Evolutionary conservation across 2,113 vertebrate species (phyloP), one percentile per base, ranked within the genome.

Genomic region (Larimichthys crocea): DNA sequence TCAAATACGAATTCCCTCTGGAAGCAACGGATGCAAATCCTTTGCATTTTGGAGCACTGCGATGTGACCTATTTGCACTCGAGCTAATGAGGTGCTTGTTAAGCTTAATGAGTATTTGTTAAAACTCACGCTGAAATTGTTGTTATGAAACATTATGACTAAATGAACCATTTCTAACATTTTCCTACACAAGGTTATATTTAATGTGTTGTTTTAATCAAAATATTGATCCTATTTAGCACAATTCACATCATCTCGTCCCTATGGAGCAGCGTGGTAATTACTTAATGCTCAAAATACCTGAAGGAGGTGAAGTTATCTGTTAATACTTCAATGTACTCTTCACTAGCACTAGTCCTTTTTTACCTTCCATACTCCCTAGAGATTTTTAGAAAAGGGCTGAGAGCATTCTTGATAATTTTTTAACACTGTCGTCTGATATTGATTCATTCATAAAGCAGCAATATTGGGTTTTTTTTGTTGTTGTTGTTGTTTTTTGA

Each of bases 41-140:
- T 77, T 74, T 83, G 74, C 86, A 68, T 87, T 84, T 74, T 7
- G 10, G 4, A 70, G 82, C 69, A 19, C 69, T 7, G 17, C 48
- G 49, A 86, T 44, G 49, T 84, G 89, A 91, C 89, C 88, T 85
- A 91, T 90, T 92, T 91, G 84, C 76, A 79, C 82, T 75, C 3
- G 0, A 59, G 74, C 83, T 88, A 91, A 92, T 89, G 79, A 88
- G 88, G 55, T 44, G 55, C 84, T 88, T 84, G 88, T 88, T 88
- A 87, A 75, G 74, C 77, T 83, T 86, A 88, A 90, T 86, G 74
- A 91, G 84, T 63, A 79, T 89, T 88, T 85, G 82, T 85, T 82
- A 6, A 81, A 89, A 83, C 62, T 74, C 52, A 82, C 50, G 31
- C 48, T 31, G 24, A 70, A 44, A 44, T 17, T 59, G 14, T 68